Conservation (phyloP, 2,888 invertebrate genomes). For the Xanthorhoe designata region DNA sequence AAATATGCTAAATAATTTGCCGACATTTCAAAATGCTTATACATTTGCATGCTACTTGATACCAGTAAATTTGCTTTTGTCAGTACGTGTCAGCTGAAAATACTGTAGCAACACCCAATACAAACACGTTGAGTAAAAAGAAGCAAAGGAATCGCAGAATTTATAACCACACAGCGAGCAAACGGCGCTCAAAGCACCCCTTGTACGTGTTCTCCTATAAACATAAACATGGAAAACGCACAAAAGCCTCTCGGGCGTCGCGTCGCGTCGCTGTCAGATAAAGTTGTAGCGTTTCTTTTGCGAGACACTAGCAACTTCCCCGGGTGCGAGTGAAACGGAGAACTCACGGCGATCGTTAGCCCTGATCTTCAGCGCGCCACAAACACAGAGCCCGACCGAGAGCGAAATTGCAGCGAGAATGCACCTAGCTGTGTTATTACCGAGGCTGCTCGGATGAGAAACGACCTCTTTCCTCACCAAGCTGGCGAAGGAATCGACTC, state of each 20-base stretch:
- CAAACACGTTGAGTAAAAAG: constrained; percentile 68
- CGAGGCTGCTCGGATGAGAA: constrained; percentile 66
- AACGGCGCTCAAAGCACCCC: constrained; percentile 80
- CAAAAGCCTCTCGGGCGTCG: constrained; percentile 83
- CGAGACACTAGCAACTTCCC: constrained; percentile 60
- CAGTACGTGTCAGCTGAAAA: constrained; percentile 26
- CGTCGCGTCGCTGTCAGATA: constrained; percentile 83
- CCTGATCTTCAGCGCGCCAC: constrained; percentile 86
- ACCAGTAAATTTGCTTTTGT: background rate
- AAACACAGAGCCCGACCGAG: constrained; percentile 86
- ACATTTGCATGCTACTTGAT: background rate
- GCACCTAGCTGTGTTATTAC: constrained; percentile 85
- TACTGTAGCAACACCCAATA: constrained; percentile 48
- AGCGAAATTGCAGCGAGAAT: constrained; percentile 85
- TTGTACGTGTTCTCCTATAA: constrained; percentile 83
- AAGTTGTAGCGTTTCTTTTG: constrained; percentile 84
- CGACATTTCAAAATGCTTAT: background rate
- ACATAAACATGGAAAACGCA: constrained; percentile 85
- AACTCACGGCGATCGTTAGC: constrained; percentile 82
- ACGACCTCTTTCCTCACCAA: constrained; percentile 66
- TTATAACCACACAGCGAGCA: constrained; percentile 69
- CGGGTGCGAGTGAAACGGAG: constrained; percentile 70
- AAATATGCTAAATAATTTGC: background rate
- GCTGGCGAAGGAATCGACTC: constrained; percentile 54
- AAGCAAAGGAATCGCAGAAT: constrained; percentile 73